Base-by-base conservation (phyloP, 2,888 invertebrate species). In the Chrysotoxum bicinctum region DNA sequence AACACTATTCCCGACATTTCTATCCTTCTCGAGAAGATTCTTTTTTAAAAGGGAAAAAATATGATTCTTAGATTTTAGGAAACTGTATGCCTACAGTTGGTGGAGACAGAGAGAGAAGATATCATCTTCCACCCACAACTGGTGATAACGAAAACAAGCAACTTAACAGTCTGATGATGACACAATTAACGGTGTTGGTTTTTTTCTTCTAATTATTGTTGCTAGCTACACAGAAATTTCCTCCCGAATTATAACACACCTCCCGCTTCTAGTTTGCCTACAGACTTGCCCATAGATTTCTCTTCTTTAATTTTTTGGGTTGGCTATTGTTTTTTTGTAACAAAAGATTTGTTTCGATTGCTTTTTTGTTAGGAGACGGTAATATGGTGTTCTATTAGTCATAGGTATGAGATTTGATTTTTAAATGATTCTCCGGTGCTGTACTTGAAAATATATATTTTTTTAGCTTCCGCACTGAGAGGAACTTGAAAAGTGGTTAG, bases 141-240 rank as follows among this genome's bases (percentile, higher is more conserved):
- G 43, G 43, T 19, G 26, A 45, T 30, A 30, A 43, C 8, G n/a
- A 23, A 23, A 23, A 23, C 19, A n/a, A 21, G 26, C n/a, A 40
- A 60, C 3, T 40, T 43, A 45, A 32, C 45, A 32, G 19, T 45
- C 30, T 45, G 64, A 64, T 45, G 64, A 64, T 64, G 64, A 32
- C 45, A 45, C 45, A 64, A 64, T 45, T 64, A 64, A 30, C 64
- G 8, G 12, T 64, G 64, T 45, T 43, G n/a, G 26, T 43, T 40
- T 19, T 32, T 40, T 26, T 40, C 23, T 62, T 62, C 14, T 26
- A 8, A 16, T 23, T 60, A 5, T 64, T 64, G 30, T 64, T 64
- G 64, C 64, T 64, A 32, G 30, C 45, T 45, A 45, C 30, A 64
- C 10, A 64, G 7, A 64, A 45, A 43, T 26, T 26, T 1, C 30